These are phyloP conservation scores for Pogonophryne albipinna DNA, from an alignment of 2,797 vertebrate species.

Conservation along the genomic window DNA sequence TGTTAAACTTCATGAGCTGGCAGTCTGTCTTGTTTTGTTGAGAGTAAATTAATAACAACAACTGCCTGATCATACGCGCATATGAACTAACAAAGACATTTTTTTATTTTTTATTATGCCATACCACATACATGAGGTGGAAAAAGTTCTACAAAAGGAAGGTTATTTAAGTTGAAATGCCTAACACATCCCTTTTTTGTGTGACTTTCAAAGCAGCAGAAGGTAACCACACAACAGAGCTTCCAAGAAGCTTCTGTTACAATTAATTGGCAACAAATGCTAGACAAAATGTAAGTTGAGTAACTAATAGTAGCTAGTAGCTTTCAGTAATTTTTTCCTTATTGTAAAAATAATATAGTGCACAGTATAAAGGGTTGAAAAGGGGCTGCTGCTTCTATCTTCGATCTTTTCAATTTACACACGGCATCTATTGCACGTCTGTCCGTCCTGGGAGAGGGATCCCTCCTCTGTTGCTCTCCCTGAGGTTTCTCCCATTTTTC, in stretches of 20 bases:
- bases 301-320: too few species aligned
- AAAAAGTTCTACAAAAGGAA: conserved; percentile 4
- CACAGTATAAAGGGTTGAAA: not conserved
- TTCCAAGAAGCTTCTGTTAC: not conserved
- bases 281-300: not conserved
- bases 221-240: not conserved
- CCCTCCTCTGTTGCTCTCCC: too few species aligned
- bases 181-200: conserved; percentile 11
- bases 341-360: not conserved
- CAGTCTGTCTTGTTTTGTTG: conserved; percentile 35
- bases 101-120: conserved; percentile 12
- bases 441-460: too few species aligned
- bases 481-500: too few species aligned
- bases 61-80: not conserved
- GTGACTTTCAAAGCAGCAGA: conserved; percentile 21
- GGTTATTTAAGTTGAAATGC: conserved; percentile 6
- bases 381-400: not conserved
- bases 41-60: conserved; percentile 21
- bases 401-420: too few species aligned
- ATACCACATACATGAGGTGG: not conserved
- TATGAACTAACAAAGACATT: conserved; percentile 1
- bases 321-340: not conserved
- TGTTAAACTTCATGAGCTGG: conserved; percentile 52
- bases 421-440: too few species aligned
- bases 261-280: not conserved